A percentile compares a stretch with the other conserved stretches of the same genome.
phyloP scores from a whole-genome alignment of 2,888 invertebrate species.

The Podabrus alpinus region DNA sequence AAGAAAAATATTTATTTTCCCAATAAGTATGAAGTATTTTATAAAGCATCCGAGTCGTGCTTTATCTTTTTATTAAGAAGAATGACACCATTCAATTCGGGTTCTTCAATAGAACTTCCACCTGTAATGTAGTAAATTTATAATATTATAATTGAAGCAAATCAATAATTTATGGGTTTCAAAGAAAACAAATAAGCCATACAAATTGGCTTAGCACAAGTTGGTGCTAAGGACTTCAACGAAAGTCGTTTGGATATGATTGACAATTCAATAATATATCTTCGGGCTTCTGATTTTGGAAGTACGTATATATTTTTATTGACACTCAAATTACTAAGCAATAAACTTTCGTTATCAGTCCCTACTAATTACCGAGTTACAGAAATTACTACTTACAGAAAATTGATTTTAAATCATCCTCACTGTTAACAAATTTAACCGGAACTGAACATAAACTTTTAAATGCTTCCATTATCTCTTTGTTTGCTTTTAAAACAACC shows the following conservation, averaged over 20 bases:
- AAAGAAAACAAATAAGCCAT: no score
- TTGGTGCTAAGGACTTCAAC: no score
- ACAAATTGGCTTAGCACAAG: no score
- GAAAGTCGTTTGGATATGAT: no score
- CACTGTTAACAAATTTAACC: not conserved
- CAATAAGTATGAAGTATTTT: not conserved
- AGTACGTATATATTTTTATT: no score
- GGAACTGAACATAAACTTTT: not conserved
- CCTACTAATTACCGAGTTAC: no score
- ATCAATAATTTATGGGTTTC: no score
- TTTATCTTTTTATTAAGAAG: not conserved
- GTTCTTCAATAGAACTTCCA: not conserved
- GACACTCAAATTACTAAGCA: no score
- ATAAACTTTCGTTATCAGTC: no score
- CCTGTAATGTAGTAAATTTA: not conserved
- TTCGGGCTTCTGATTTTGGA: no score
- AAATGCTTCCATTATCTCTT: not conserved
- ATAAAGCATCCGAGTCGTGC: not conserved
- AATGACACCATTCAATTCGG: not conserved
- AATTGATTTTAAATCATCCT: not conserved
- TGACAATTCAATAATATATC: no score
- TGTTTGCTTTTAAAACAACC: conserved; percentile 34
- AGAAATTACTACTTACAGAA: not conserved
- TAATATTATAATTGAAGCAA: no score
- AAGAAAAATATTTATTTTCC: not conserved